phyloP scores from a whole-genome alignment of 2,888 invertebrate species.

The Rhamphomyia laevipes region DNA sequence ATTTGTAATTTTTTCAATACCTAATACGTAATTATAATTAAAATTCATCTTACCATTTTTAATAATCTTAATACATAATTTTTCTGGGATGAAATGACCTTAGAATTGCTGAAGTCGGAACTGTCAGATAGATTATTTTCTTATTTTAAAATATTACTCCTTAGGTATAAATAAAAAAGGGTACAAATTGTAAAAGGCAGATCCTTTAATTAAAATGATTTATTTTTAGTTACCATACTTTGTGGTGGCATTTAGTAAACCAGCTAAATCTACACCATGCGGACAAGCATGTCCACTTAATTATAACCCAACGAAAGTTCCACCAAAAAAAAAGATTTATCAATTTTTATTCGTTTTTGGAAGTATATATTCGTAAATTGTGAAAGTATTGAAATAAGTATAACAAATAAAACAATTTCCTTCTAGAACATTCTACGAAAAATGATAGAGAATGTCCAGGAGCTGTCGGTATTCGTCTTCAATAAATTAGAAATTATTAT shows the following conservation, averaged over 20 bases:
- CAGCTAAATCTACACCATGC: conserved; percentile 27
- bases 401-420: not conserved
- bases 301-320: conserved; percentile 31
- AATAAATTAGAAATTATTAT: conserved; percentile 19
- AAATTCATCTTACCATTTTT: no score
- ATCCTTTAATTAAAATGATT: conserved; percentile 23
- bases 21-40: no score
- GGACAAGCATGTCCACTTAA: conserved; percentile 20
- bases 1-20: no score
- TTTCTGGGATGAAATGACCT: no score
- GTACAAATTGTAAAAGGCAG: no score
- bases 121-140: no score
- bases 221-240: no score
- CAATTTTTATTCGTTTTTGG: conserved; percentile 34
- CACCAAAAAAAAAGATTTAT: conserved; percentile 23
- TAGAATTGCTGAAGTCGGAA: no score
- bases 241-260: conserved; percentile 20
- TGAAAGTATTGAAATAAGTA: no score
- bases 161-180: no score
- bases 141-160: no score
- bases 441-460: conserved; percentile 31
- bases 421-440: conserved; percentile 27
- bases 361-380: conserved; percentile 35
- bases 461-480: conserved; percentile 31
- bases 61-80: no score